Conservation (phyloP, 1,140 invertebrate genomes). For the Solenopsis fugax region DNA sequence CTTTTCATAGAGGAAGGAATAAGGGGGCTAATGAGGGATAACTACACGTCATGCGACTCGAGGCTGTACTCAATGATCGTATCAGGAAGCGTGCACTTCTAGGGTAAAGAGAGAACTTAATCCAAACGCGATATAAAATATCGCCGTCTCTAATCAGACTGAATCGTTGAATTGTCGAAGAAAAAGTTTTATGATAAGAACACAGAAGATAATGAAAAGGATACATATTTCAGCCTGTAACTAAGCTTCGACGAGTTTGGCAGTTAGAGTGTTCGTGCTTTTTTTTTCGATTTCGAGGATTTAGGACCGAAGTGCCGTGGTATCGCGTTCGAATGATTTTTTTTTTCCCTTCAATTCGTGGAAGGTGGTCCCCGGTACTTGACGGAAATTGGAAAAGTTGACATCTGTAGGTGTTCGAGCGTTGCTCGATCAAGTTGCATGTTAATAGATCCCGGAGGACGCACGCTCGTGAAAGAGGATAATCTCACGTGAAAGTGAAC, state of each 20-base stretch:
- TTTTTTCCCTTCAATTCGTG: not conserved
- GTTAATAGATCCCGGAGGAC: slow-evolving; percentile 67
- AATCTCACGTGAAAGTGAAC: slow-evolving; percentile 74
- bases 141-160: not conserved
- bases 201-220: not conserved
- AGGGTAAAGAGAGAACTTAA: slow-evolving; percentile 47
- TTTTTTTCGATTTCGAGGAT: not conserved
- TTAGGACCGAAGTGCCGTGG: not conserved
- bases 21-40: slow-evolving; percentile 43
- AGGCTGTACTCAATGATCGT: slow-evolving; percentile 30
- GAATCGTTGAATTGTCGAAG: not conserved
- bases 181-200: not conserved
- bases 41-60: slow-evolving; percentile 45
- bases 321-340: slow-evolving; percentile 25
- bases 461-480: slow-evolving; percentile 66
- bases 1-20: slow-evolving; percentile 34
- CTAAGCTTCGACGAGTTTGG: not conserved
- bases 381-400: slow-evolving; percentile 53
- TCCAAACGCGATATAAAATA: slow-evolving; percentile 37
- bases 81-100: slow-evolving; percentile 38
- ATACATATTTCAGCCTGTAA: not conserved
- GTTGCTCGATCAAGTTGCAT: slow-evolving; percentile 9
- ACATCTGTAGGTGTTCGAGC: slow-evolving; percentile 18
- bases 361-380: not conserved
- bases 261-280: not conserved